Evolutionary conservation across 2,113 vertebrate genomes (phyloP).

Genomic region (Myocastor coypus): DNA sequence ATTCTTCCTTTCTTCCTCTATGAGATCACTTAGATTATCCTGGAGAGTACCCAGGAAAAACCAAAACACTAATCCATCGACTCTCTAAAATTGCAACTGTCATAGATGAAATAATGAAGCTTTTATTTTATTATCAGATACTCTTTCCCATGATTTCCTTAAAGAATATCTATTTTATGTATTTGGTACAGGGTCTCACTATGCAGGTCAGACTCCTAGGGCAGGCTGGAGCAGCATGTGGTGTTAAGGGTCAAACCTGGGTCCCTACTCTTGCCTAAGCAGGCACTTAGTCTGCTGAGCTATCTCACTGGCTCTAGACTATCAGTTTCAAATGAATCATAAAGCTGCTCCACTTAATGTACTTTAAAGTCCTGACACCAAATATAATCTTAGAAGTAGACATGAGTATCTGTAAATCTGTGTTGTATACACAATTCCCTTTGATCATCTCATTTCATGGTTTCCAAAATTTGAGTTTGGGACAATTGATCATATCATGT

Average conservation of each 20-base stretch:
- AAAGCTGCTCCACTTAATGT: neutral
- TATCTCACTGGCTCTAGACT: too few relatives aligned
- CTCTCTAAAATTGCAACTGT: neutral
- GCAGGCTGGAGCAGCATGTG: too few relatives aligned
- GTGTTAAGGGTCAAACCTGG: too few relatives aligned
- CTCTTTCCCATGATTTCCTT: neutral
- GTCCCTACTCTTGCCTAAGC: too few relatives aligned
- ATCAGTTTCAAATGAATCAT: neutral
- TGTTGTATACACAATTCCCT: neutral
- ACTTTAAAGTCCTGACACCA: neutral
- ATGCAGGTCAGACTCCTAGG: too few relatives aligned
- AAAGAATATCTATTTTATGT: neutral
- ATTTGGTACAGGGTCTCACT: too few relatives aligned
- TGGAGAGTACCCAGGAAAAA: neutral
- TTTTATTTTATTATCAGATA: neutral
- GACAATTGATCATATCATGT: neutral
- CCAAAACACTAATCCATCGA: neutral
- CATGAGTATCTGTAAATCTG: neutral
- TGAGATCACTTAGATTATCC: neutral
- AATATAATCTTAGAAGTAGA: neutral
- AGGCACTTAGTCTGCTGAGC: too few relatives aligned
- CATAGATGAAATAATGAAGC: neutral
- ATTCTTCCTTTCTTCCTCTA: neutral
- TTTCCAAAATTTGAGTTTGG: constrained; percentile 30
- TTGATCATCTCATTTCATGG: neutral